These are phyloP conservation scores for Ephestia elutella DNA, from an alignment of 1,140 invertebrate genomes.

Conservation along the genomic window DNA sequence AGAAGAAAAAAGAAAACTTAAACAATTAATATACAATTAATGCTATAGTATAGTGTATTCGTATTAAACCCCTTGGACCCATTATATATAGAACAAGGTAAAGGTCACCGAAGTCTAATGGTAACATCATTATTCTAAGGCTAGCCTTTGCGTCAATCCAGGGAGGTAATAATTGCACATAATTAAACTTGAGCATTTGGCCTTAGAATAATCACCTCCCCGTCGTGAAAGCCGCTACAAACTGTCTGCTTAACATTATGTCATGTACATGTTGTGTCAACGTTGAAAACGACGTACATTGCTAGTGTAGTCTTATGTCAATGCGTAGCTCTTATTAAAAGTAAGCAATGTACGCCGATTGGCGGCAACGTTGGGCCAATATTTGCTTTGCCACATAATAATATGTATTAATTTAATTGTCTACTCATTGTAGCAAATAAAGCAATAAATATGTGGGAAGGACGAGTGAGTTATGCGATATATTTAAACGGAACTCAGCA, in stretches of 20 bases:
- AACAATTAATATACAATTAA: no score
- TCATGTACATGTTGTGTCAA: no score
- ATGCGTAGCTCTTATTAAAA: no score
- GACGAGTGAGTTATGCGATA: not conserved
- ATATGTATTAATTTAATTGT: constrained; percentile 4
- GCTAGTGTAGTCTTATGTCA: no score
- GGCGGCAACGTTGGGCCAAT: no score
- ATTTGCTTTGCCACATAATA: not conserved
- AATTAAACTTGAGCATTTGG: not conserved
- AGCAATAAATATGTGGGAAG: constrained; percentile 1
- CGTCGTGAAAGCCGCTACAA: not conserved
- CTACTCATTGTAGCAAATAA: not conserved
- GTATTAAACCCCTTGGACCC: no score
- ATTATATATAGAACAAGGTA: no score
- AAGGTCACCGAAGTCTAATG: not conserved
- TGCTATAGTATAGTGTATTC: no score
- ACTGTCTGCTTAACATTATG: not conserved
- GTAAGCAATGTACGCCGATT: no score
- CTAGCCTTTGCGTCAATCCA: not conserved
- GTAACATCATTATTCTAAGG: not conserved
- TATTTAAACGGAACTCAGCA: no score
- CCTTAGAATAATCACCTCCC: not conserved
- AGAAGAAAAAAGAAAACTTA: no score
- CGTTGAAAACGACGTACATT: no score
- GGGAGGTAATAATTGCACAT: constrained; percentile 1